Base-by-base conservation (phyloP, 2,113 vertebrate species). In the Eidolon helvum region DNA sequence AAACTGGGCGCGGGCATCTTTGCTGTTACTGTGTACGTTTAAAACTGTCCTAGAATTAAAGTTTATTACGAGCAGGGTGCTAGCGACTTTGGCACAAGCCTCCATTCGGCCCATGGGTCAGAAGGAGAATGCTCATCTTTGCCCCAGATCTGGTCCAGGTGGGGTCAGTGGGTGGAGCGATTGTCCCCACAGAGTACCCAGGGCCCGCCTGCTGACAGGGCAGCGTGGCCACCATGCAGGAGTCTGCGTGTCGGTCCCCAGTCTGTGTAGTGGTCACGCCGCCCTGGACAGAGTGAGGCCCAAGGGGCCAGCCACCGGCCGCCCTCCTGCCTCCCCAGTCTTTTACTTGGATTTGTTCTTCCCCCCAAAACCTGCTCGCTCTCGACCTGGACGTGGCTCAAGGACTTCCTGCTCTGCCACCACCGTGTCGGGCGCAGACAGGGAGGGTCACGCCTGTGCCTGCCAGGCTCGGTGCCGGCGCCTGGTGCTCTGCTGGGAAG, bases 401-500 rank as follows among this genome's bases (percentile, higher is more conserved):
- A 24, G 35, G 75, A 8, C 53, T 69, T 7, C 19, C 10, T 9
- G n/a, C 16, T 40, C 61, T 22, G 9, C 0, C 3, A 24, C 48
- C 11, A 15, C 14, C 11, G 6, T 0, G 1, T 50, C n/a, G 30
- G 48, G 59, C 35, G 10, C 2, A 10, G 75, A 7, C 0, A 0
- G 63, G 55, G 16, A 38, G 87, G 6, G n/a, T 33, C 24, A 19
- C 9, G 10, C 7, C 21, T 14, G 68, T 4, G 5, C 22, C 30
- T 24, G 33, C 5, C 7, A 55, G 33, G 26, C 11, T 21, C 48
- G 4, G 48, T 14, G 69, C 5, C 7, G 69, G 69, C 57, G 10
- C 22, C 57, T 7, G 3, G 22, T 5, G 30, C 22, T 7, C 22
- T 24, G 53, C 53, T 3, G 24, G 24, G 55, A 10, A 43, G 78